These are phyloP conservation scores for Vannuccia rotundouncinata DNA, from an alignment of 2,888 invertebrate species.

Conservation along the genomic window DNA sequence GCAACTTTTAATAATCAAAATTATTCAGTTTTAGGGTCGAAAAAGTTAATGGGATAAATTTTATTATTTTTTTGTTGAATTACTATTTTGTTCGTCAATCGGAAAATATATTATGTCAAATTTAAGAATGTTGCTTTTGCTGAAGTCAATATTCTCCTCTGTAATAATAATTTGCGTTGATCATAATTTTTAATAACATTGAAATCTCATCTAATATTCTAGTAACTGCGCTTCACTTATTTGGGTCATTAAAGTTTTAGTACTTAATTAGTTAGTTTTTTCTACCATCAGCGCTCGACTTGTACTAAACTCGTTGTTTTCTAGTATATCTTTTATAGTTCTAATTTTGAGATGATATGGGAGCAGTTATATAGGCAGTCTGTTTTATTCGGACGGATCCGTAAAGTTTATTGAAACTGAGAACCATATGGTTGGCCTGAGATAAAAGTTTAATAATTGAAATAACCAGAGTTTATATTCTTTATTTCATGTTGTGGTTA, in stretches of 20 bases:
- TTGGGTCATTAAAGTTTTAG: slow-evolving; percentile 7
- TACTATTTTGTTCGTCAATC: too few species aligned
- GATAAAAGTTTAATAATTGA: slow-evolving; percentile 23
- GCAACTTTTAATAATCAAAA: too few species aligned
- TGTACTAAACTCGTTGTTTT: neutral
- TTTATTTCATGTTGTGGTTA: neutral
- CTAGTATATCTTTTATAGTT: neutral
- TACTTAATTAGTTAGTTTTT: slow-evolving; percentile 1
- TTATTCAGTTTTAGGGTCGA: too few species aligned
- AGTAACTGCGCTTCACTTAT: neutral
- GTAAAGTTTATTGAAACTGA: slow-evolving; percentile 4
- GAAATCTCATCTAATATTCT: neutral
- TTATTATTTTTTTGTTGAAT: too few species aligned
- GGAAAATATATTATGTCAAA: too few species aligned
- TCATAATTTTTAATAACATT: neutral
- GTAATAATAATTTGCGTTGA: neutral
- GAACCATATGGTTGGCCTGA: neutral
- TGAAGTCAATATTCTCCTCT: too few species aligned
- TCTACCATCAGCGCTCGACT: neutral
- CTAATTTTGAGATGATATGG: neutral
- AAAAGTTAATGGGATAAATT: too few species aligned
- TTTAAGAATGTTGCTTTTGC: too few species aligned
- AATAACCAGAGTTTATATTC: slow-evolving; percentile 11
- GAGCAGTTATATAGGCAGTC: neutral
- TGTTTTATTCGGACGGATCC: neutral